Base-by-base conservation (phyloP, 2,113 vertebrate species). In the Haemorhous mexicanus region DNA sequence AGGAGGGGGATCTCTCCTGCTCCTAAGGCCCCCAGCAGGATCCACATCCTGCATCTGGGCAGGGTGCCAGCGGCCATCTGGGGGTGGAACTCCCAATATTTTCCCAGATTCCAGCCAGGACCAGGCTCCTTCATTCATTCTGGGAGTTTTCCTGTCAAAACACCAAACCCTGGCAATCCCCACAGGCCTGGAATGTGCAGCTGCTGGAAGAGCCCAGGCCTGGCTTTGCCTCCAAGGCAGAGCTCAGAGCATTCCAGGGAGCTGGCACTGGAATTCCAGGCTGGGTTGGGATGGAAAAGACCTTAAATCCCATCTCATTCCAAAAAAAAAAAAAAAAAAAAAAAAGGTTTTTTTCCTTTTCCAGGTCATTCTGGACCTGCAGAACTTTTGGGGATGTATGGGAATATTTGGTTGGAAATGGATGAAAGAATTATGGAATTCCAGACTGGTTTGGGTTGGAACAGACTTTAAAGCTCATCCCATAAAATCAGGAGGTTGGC, bases 271-370 rank as follows among this genome's bases (percentile, higher is more conserved):
- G 35, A 56, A 66, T 66, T 63, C 41, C 62, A 17, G 52, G 3
- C 7, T 43, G 70, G 4, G 4, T 5, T 49, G 52, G 43, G 70
- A 11, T 27, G 52, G 43, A 58, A 49, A 24, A 19, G 24, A 26
- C 6, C n/a, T 55, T 5, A 18, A 55, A 56, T n/a, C n/a, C n/a
- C n/a, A n/a, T n/a, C n/a, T n/a, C n/a, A n/a, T n/a, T n/a, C n/a
- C n/a, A n/a, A n/a, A n/a, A n/a, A n/a, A n/a, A n/a, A n/a, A n/a
- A n/a, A n/a, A n/a, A n/a, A n/a, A 26, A 22, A 56, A 66, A n/a
- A 66, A 67, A 26, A 1, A 1, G 3, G 4, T 4, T 8, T 20
- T 41, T 7, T 7, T n/a, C n/a, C n/a, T n/a, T n/a, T n/a, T n/a
- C n/a, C n/a, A n/a, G n/a, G n/a, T 4, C 44, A 12, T 13, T 67